Evolutionary conservation across 2,888 invertebrate species (phyloP), one percentile per base, ranked within the genome.

Genomic region (Lithophane semibrunnea): DNA sequence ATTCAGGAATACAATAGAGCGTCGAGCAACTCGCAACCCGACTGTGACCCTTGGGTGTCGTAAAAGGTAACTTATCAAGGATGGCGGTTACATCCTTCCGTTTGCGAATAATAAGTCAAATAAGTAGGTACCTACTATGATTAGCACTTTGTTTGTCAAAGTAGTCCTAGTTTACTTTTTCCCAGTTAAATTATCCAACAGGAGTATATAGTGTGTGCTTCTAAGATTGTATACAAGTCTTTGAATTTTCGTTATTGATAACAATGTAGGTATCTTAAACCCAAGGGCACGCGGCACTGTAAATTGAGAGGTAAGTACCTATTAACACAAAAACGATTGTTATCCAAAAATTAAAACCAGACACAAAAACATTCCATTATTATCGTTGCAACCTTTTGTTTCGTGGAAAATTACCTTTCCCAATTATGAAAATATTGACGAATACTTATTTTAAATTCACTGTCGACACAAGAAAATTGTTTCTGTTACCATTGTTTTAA

Each of bases 1-100:
- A 80, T 64, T 80, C 80, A 21, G 63, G 37, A 58, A 52, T 64
- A 79, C 79, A 79, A 79, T 79, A 47, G 74, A 79, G 58, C 58
- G 24, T 21, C 44, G 9, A 37, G 37, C 4, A 58, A 73, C 18
- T 65, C 42, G n/a, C 21, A 21, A 16, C 58, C 79, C 37, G 47
- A 64, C 52, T 47, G 63, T 74, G 63, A 74, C 79, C 68, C 80
- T 68, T 54, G 37, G 52, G 74, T 64, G 37, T 42, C 58, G 52
- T 68, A 64, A 80, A 80, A 80, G 52, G 74, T 79, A 66, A 80
- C 44, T 74, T 74, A 74, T 68, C 58, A 79, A 24, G 52, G 21
- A 73, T 68, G 42, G 37, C 29, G 44, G 16, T 24, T 21, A 73
- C 12, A 44, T 63, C 42, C n/a, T 67, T n/a, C 24, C 16, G 42